These are phyloP conservation scores for Enteromius unitaeniatus DNA, from an alignment of 2,797 vertebrate genomes.

Conservation along the genomic window DNA sequence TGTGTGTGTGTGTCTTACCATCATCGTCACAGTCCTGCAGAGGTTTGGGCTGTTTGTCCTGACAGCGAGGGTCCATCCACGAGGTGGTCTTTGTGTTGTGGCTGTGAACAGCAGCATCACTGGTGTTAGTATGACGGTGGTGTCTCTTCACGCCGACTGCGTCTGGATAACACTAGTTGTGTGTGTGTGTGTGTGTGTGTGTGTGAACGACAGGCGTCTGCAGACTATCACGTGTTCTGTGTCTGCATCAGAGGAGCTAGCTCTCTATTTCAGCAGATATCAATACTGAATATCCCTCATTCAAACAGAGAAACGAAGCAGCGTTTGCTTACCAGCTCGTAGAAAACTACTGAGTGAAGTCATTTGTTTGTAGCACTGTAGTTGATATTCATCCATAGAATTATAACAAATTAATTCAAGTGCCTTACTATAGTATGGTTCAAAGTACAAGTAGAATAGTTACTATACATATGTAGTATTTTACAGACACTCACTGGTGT, in stretches of 20 bases:
- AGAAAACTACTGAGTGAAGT: no score
- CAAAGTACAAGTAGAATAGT: not conserved
- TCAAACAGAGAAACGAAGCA: not conserved
- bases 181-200: no score
- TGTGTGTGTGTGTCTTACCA: slow-evolving; percentile 76
- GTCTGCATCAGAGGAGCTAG: not conserved
- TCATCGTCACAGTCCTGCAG: slow-evolving; percentile 98
- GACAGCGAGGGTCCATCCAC: slow-evolving; percentile 97
- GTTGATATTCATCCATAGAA: not conserved
- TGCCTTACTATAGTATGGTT: not conserved
- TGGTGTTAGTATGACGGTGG: not conserved
- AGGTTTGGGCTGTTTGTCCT: slow-evolving; percentile 92
- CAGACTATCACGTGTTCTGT: no score
- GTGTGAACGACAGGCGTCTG: no score
- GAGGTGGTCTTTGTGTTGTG: slow-evolving; percentile 99
- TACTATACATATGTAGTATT: no score
- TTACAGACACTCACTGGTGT: no score
- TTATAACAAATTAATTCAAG: not conserved
- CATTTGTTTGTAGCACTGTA: no score
- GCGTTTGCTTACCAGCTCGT: no score
- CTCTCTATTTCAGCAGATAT: not conserved
- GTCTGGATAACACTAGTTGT: no score
- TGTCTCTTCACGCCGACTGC: not conserved
- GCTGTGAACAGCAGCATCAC: slow-evolving; percentile 79
- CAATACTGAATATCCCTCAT: not conserved